Evolutionary conservation across 2,113 vertebrate genomes (phyloP).

Genomic region (Antechinus stuartii): DNA sequence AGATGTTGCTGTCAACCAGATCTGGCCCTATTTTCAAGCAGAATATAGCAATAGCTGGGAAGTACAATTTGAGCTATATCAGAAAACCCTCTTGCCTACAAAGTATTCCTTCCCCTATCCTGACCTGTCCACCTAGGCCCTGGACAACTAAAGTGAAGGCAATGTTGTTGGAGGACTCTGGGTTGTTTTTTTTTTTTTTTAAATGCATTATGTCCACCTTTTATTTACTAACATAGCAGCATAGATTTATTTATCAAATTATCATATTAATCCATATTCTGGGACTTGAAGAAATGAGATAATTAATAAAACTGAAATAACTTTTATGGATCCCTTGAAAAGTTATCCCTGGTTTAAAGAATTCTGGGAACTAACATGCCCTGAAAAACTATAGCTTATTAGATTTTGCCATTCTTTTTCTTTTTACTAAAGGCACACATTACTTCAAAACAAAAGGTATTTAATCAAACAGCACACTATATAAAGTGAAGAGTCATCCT

Average conservation of each 20-base stretch:
- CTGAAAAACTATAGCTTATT: background rate
- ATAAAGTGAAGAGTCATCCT: background rate
- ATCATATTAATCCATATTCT: slow-evolving; percentile 9
- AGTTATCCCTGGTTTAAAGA: background rate
- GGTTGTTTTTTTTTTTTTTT: too few relatives aligned
- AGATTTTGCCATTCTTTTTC: background rate
- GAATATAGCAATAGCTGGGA: background rate
- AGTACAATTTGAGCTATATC: slow-evolving; percentile 21
- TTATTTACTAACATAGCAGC: background rate
- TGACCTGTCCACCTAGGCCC: slow-evolving; percentile 7
- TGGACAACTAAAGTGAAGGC: background rate
- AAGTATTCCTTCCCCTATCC: background rate
- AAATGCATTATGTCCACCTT: background rate
- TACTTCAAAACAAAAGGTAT: background rate
- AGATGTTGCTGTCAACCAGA: background rate
- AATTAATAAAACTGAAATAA: background rate
- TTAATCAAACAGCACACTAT: background rate
- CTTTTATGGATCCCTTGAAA: background rate
- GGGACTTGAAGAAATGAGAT: slow-evolving; percentile 3
- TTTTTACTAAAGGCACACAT: background rate
- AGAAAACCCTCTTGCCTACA: slow-evolving; percentile 9
- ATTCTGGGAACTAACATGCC: background rate
- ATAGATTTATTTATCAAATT: slow-evolving; percentile 27
- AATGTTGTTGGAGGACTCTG: slow-evolving; percentile 14
- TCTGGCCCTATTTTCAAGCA: background rate